phyloP scores from a whole-genome alignment of 1,140 invertebrate genomes.

The Coelopa frigida region DNA sequence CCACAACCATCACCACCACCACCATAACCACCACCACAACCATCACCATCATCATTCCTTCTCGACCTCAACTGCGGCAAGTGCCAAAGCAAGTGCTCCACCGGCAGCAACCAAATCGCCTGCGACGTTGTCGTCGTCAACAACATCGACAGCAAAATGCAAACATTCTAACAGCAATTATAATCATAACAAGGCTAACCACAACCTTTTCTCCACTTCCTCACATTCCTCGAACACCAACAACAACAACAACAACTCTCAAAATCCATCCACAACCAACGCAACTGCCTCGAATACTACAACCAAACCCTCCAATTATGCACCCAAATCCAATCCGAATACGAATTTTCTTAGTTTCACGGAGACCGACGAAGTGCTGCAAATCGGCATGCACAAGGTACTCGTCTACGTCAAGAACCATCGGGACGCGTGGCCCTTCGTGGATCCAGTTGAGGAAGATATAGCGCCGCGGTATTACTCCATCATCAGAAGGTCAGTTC shows the following conservation, averaged over 20 bases:
- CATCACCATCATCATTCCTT: constrained; percentile 3
- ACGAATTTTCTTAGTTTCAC: constrained; percentile 56
- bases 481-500: constrained; percentile 51
- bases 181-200: constrained; percentile 11
- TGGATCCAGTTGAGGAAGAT: constrained; percentile 83
- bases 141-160: constrained; percentile 4
- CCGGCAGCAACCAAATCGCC: constrained; percentile 24
- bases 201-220: constrained; percentile 1
- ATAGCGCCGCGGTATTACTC: constrained; percentile 83
- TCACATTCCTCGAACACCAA: constrained; percentile 12
- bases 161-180: constrained; percentile 12
- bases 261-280: neutral
- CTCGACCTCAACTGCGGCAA: constrained; percentile 6
- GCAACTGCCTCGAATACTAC: neutral
- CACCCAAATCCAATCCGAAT: constrained; percentile 38
- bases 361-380: constrained; percentile 72
- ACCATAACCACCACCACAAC: constrained; percentile 16
- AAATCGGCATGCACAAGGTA: constrained; percentile 83
- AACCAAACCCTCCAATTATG: constrained; percentile 8
- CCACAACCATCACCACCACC: constrained; percentile 18
- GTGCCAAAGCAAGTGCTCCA: constrained; percentile 2
- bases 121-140: constrained; percentile 9
- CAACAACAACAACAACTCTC: constrained; percentile 13
- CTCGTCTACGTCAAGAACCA: constrained; percentile 76
- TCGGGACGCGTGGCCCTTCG: constrained; percentile 86